phyloP scores from a whole-genome alignment of 2,888 invertebrate species.

The Caenorhabditis sp. region DNA sequence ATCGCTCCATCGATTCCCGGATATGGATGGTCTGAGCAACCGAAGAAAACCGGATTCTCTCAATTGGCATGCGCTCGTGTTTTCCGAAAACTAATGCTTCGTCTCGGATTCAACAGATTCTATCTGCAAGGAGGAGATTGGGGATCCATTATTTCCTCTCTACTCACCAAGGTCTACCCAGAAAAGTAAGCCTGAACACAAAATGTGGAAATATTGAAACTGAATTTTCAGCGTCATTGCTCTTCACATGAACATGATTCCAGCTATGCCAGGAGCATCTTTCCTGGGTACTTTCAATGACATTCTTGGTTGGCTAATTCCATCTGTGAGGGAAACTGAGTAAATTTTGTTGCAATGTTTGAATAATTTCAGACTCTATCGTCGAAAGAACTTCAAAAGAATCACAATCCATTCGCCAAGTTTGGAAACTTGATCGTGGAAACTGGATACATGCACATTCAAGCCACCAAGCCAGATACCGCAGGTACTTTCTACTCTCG shows the following conservation, averaged over 20 bases:
- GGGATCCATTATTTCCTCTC: constrained; percentile 88
- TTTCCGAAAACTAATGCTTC: constrained; percentile 87
- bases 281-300: constrained; percentile 61
- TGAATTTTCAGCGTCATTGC: constrained; percentile 85
- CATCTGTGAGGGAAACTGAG: constrained; percentile 39
- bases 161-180: constrained; percentile 88
- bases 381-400: constrained; percentile 51
- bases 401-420: constrained; percentile 69
- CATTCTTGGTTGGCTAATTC: constrained; percentile 73
- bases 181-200: constrained; percentile 83
- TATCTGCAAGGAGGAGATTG: constrained; percentile 90
- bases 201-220: background rate
- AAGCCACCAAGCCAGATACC: constrained; percentile 93
- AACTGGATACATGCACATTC: constrained; percentile 88
- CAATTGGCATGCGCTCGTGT: constrained; percentile 84
- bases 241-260: constrained; percentile 87
- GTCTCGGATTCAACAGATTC: constrained; percentile 88
- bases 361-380: constrained; percentile 58
- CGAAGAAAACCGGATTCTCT: constrained; percentile 85
- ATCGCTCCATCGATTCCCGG: constrained; percentile 86
- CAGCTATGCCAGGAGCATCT: constrained; percentile 78
- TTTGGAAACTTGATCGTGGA: constrained; percentile 83
- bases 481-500: constrained; percentile 86
- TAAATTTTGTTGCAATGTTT: background rate
- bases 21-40: constrained; percentile 86